Evolutionary conservation across 2,888 invertebrate genomes (phyloP), one percentile per base, ranked within the genome.

Genomic region (Adela reaumurella): DNA sequence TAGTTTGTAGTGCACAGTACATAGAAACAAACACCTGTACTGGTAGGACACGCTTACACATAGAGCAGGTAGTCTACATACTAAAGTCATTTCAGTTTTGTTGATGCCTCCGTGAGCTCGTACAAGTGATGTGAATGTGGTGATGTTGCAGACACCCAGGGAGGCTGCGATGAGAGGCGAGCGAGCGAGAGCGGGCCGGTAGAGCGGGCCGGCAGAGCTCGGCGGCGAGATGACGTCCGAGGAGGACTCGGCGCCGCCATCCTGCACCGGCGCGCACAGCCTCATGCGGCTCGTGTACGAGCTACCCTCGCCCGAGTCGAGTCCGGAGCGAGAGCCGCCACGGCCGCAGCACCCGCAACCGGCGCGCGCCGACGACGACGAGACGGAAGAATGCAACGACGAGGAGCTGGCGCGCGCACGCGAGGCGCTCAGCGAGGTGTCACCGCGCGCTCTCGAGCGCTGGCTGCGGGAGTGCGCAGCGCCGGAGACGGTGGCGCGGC

Each of bases 381-480:
- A 63, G 53, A 65, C 64, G 0, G 74, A 74, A 18, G 70, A 72
- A 16, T 68, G 68, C 48, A 67, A 63, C 2, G 79, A 80, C 43
- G 79, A 79, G 43, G 79, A 79, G 29, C 61, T 79, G 54, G 46
- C 59, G 19, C 73, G 76, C 52, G 57, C 79, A 46, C 76, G 68
- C 51, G 69, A 62, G 48, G 53, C 78, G 14, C 59, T 80, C 52
- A 88, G 90, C 64, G n/a, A n/a, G n/a, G n/a, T n/a, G n/a, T n/a
- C n/a, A n/a, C 86, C 88, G 2, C 83, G 77, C 51, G 76, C 85
- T 46, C 81, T 90, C 58, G 91, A 92, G 64, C 82, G 83, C 60
- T 93, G 91, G 88, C 72, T 92, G 55, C 82, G 83, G 49, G 89
- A 92, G 56, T 87, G 87, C 62, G 92, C 92, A 8, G 83, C 83